A percentile compares a stretch with the other conserved stretches of the same genome.
Evolutionary conservation across 2,888 invertebrate genomes (phyloP).

Genomic region (Drosophila percnosoma): DNA sequence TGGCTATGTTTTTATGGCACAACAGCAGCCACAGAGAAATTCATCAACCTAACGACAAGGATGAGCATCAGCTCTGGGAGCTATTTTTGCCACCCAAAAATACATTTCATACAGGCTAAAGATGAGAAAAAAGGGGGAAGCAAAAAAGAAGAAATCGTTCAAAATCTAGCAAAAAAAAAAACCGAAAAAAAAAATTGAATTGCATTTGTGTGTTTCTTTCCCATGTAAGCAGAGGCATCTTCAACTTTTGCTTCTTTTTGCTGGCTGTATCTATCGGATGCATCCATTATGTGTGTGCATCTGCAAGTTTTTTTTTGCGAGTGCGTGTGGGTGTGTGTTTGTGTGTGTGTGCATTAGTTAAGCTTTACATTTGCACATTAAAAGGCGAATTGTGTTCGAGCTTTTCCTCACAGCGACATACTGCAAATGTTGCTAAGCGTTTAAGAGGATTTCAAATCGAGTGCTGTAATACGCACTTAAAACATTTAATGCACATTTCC

Average conservation of each 20-base stretch:
- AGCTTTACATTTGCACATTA: constrained; percentile 79
- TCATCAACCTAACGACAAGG: constrained; percentile 73
- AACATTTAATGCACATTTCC: constrained; percentile 14
- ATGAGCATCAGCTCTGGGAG: constrained; percentile 77
- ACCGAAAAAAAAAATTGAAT: constrained; percentile 63
- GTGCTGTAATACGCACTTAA: constrained; percentile 26
- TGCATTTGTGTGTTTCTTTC: constrained; percentile 76
- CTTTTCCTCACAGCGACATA: constrained; percentile 41
- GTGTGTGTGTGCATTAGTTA: constrained; percentile 61
- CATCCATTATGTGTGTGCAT: constrained; percentile 74
- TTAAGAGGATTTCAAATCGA: constrained; percentile 59
- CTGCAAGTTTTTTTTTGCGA: constrained; percentile 29
- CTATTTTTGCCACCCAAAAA: constrained; percentile 83
- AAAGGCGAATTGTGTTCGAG: constrained; percentile 79
- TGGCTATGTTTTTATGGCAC: constrained; percentile 69
- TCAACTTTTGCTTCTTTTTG: constrained; percentile 20
- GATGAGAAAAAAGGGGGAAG: constrained; percentile 42
- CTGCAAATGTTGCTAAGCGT: constrained; percentile 59
- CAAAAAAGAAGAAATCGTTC: constrained; percentile 31
- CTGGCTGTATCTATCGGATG: constrained; percentile 66
- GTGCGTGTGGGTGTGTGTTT: constrained; percentile 7
- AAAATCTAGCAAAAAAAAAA: constrained; percentile 19
- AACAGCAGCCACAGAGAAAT: constrained; percentile 55
- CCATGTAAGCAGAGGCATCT: constrained; percentile 45
- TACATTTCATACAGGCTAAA: constrained; percentile 78